Percentiles rank a stretch among this genome's conserved stretches.
These are phyloP conservation scores for Esox masquinongy DNA, from an alignment of 2,797 vertebrate species.

Conservation along the genomic window DNA sequence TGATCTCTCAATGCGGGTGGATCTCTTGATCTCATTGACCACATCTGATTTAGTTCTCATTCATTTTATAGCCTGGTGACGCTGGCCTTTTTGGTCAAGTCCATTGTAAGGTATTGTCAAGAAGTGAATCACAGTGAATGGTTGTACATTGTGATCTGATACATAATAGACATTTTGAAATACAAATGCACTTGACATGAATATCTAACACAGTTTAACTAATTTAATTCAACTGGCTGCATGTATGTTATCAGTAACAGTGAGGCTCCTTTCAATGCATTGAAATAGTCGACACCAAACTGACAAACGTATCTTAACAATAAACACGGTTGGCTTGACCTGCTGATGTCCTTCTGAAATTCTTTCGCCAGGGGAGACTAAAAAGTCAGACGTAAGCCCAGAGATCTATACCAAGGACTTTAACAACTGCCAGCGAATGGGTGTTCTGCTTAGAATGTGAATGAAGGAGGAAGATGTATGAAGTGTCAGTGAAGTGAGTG, in stretches of 20 bases:
- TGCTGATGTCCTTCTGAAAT: conserved; percentile 50
- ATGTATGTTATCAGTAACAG: neutral
- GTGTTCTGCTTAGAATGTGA: conserved; percentile 57
- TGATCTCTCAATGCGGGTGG: neutral
- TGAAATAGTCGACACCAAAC: conserved; percentile 38
- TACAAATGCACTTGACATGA: neutral
- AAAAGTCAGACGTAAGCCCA: conserved; percentile 55
- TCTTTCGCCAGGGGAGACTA: conserved; percentile 33
- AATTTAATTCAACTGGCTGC: neutral
- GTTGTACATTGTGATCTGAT: neutral
- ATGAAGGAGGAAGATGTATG: conserved; percentile 29
- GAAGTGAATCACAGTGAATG: neutral
- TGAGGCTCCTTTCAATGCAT: conserved; percentile 5
- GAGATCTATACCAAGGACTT: conserved; percentile 58
- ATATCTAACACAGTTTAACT: neutral
- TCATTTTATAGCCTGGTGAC: neutral
- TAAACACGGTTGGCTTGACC: conserved; percentile 47
- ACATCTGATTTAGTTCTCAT: neutral
- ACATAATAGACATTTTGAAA: neutral
- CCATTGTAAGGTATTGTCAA: neutral
- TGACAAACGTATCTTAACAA: conserved; percentile 27
- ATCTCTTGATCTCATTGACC: neutral
- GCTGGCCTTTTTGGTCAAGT: neutral
- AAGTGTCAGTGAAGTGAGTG: conserved; percentile 31
- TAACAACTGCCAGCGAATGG: conserved; percentile 56